Evolutionary conservation across 1,140 invertebrate species (phyloP).

Genomic region (Drosophila santomea): DNA sequence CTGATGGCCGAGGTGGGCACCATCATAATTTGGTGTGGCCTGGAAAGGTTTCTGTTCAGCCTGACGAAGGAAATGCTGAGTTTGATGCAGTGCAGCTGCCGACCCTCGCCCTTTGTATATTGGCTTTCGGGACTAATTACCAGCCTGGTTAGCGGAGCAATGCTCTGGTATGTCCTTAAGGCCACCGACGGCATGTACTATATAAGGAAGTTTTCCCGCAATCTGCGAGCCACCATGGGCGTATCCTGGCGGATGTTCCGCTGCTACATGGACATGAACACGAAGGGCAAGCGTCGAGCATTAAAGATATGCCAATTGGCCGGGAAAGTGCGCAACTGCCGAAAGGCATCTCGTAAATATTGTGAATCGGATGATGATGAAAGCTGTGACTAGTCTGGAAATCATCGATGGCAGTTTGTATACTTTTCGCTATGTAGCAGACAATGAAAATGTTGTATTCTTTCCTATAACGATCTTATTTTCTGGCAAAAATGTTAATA

Average conservation of each 20-base stretch:
- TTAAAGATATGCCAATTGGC: constrained; percentile 37
- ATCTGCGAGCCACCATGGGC: not conserved
- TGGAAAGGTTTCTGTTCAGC: constrained; percentile 45
- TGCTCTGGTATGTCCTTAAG: constrained; percentile 46
- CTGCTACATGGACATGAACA: constrained; percentile 25
- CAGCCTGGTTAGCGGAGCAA: not conserved
- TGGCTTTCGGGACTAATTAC: constrained; percentile 39
- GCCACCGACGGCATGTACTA: constrained; percentile 39
- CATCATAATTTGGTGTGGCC: constrained; percentile 56
- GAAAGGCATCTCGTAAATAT: not conserved
- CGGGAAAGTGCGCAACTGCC: not conserved
- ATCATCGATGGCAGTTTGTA: not conserved
- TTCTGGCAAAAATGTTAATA: constrained; percentile 21
- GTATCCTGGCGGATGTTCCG: constrained; percentile 7
- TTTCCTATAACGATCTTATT: not conserved
- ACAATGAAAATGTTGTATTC: no score
- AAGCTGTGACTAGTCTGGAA: constrained; percentile 1
- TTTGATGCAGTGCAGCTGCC: not conserved
- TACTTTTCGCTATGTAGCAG: no score
- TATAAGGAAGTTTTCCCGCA: not conserved
- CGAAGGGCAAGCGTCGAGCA: constrained; percentile 2
- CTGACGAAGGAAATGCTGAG: constrained; percentile 9
- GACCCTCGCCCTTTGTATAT: constrained; percentile 9
- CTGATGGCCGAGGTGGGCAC: constrained; percentile 45
- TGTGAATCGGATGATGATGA: not conserved